Evolutionary conservation across 2,888 invertebrate species (phyloP), one percentile per base, ranked within the genome.

Genomic region (Parasteatoda lunata): DNA sequence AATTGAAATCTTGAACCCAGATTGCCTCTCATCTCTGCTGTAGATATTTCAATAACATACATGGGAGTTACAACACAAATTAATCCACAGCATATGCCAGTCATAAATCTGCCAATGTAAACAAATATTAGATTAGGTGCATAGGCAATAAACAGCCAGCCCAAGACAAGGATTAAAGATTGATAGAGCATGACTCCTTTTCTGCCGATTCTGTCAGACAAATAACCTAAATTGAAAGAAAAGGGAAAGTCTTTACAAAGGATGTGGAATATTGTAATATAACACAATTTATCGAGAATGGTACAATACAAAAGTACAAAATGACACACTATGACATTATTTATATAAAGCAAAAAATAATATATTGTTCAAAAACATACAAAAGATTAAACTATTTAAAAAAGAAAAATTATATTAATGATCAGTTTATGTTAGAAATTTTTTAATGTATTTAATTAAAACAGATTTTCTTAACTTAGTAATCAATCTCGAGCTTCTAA

Each of bases 141-240:
- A 81, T 79, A 89, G 11, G 89, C 85, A 52, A 92, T 91, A 11
- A 90, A 81, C 4, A 91, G 51, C 91, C 91, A 92, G 5, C 92
- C 92, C 13, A 90, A 13, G 4, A 91, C 64, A 84, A 91, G 92
- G 0, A 92, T 91, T 5, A 91, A 11, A 5, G 91, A 89, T 8
- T 65, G 69, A 30, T 72, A 59, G 47, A 86, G 65, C 72, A 88
- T 66, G 3, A 79, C 82, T 45, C 84, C 79, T 79, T 83, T 85
- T 66, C 88, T 80, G 1, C 88, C 88, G 15, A 73, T 79, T 75
- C 51, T 77, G 48, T 88, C 84, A 59, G 88, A 73, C 3, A 88
- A 45, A 52, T 77, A 84, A 11, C 88, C 88, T 88, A 13, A 9
- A 59, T 13, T 9, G 0, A 59, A 59, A 59, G n/a, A 7, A 8